Evolutionary conservation across 2,113 vertebrate genomes (phyloP).

Genomic region (Leuciscus idus): DNA sequence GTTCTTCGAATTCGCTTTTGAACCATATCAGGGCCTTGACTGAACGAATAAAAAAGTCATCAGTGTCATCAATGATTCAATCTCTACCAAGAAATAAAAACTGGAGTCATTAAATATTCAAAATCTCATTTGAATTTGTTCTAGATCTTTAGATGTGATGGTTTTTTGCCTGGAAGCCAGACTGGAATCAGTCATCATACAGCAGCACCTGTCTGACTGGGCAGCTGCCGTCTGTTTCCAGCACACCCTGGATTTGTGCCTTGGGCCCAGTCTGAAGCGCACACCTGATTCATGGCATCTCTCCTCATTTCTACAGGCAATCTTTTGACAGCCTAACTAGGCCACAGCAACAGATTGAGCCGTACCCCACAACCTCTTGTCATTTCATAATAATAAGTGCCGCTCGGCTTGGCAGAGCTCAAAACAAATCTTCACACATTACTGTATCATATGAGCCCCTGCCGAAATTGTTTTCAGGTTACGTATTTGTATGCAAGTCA

Average conservation of each 20-base stretch:
- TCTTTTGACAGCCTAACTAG: slow-evolving; percentile 55
- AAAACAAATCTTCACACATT: slow-evolving; percentile 19
- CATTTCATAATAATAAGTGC: slow-evolving; percentile 39
- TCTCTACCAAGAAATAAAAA: background rate
- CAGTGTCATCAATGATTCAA: background rate
- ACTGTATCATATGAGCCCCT: background rate
- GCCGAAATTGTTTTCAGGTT: background rate
- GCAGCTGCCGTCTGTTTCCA: slow-evolving; percentile 17
- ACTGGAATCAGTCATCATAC: background rate
- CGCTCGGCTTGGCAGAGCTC: slow-evolving; percentile 20
- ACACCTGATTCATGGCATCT: slow-evolving; percentile 48
- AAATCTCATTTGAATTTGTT: background rate
- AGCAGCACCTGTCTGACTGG: background rate
- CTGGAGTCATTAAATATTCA: background rate
- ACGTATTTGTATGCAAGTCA: slow-evolving; percentile 4
- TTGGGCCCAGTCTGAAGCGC: slow-evolving; percentile 9
- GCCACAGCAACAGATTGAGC: slow-evolving; percentile 44
- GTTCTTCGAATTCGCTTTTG: no score
- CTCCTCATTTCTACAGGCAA: slow-evolving; percentile 45
- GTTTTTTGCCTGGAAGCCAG: background rate
- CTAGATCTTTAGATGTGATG: background rate
- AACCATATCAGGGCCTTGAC: background rate
- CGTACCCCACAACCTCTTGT: slow-evolving; percentile 36
- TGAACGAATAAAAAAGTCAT: background rate
- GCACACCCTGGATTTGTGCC: slow-evolving; percentile 14